These are phyloP conservation scores for Geodia barretti DNA, from an alignment of 37 sponge, comb jelly and placozoan species.

Conservation along the genomic window DNA sequence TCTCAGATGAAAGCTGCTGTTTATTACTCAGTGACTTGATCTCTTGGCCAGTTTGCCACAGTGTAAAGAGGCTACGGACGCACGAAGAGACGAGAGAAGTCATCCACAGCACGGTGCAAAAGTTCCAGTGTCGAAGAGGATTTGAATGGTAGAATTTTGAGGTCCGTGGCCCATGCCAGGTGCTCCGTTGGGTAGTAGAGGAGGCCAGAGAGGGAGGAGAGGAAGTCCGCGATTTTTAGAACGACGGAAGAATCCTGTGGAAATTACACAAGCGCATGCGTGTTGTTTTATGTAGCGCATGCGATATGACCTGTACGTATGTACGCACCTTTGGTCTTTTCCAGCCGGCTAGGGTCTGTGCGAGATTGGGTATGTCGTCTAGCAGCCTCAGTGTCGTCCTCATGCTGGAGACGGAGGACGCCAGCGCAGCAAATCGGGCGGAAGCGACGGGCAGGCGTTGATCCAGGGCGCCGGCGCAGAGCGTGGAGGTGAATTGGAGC, in stretches of 20 bases:
- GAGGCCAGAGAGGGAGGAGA: conserved; percentile 16
- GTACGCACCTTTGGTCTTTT: not conserved
- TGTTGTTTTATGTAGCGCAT: too few relatives aligned
- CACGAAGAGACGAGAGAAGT: conserved; percentile 8
- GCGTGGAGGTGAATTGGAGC: conserved; percentile 29
- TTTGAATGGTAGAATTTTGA: conserved; percentile 13
- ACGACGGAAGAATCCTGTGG: not conserved
- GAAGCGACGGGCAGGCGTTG: not conserved
- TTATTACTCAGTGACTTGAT: not conserved
- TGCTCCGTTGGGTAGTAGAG: conserved; percentile 79
- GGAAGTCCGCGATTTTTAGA: not conserved
- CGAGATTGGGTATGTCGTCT: conserved; percentile 49
- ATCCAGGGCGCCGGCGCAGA: conserved; percentile 25
- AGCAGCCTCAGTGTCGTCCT: conserved; percentile 37
- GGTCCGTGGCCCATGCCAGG: conserved; percentile 71
- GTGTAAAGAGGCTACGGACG: not conserved
- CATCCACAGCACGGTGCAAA: conserved; percentile 27
- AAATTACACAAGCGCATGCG: not conserved
- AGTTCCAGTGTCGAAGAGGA: conserved; percentile 41
- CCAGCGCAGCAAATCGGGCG: not conserved
- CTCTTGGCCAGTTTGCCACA: not conserved
- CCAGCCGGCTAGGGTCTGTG: conserved; percentile 1
- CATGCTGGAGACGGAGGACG: conserved; percentile 33
- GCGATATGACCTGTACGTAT: too few relatives aligned
- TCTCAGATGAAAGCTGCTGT: too few relatives aligned